Evolutionary conservation across 2,888 invertebrate genomes (phyloP).

Genomic region (Bugulina stolonifera): DNA sequence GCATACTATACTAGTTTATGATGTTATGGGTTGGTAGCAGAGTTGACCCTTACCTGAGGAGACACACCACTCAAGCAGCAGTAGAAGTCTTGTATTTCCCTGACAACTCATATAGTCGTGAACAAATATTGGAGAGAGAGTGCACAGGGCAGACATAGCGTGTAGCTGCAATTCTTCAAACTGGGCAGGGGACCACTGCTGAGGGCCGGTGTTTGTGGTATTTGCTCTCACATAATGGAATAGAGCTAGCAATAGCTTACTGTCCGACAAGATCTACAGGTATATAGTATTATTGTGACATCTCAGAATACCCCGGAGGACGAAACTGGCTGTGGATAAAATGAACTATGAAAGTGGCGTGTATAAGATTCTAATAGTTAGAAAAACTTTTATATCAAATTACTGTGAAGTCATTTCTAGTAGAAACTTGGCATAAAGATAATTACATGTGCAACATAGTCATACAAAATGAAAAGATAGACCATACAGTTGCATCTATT

Average conservation of each 20-base stretch:
- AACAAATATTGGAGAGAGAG: slow-evolving; percentile 47
- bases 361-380: too few relatives aligned
- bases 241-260: slow-evolving; percentile 47
- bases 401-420: too few relatives aligned
- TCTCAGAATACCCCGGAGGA: too few relatives aligned
- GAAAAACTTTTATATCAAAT: too few relatives aligned
- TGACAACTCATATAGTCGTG: slow-evolving; percentile 52
- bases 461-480: too few relatives aligned
- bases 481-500: too few relatives aligned
- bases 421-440: too few relatives aligned
- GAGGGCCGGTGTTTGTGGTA: slow-evolving; percentile 38
- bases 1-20: too few relatives aligned
- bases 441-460: too few relatives aligned
- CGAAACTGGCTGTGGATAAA: too few relatives aligned
- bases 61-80: slow-evolving; percentile 52
- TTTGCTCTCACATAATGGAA: slow-evolving; percentile 49
- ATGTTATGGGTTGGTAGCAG: too few relatives aligned
- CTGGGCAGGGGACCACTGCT: slow-evolving; percentile 50
- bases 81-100: slow-evolving; percentile 48
- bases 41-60: slow-evolving; percentile 40
- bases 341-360: too few relatives aligned
- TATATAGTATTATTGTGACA: neutral
- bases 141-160: slow-evolving; percentile 47
- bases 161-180: slow-evolving; percentile 53
- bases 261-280: slow-evolving; percentile 46